Evolutionary conservation across 1,140 invertebrate genomes (phyloP).

Genomic region (Zaprionus africanus): DNA sequence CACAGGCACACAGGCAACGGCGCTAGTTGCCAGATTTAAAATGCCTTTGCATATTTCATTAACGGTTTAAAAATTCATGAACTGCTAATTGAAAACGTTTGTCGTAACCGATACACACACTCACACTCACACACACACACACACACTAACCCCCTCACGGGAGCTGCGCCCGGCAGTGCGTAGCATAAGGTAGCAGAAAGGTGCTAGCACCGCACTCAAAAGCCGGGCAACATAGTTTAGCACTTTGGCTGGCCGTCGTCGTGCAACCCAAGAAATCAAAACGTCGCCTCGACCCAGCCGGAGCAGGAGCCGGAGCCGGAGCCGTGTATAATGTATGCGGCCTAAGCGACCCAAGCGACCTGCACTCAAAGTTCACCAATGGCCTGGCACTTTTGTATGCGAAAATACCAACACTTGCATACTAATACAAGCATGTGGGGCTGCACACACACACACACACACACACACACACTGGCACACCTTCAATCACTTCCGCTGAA

Average conservation of each 20-base stretch:
- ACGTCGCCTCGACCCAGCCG: slow-evolving; percentile 29
- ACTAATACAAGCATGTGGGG: slow-evolving; percentile 14
- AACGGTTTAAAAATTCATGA: slow-evolving; percentile 82
- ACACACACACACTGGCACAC: slow-evolving; percentile 65
- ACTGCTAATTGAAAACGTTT: slow-evolving; percentile 84
- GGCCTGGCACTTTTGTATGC: slow-evolving; percentile 57
- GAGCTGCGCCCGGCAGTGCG: slow-evolving; percentile 48
- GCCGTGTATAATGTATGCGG: slow-evolving; percentile 63
- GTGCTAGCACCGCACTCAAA: slow-evolving; percentile 65
- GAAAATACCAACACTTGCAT: slow-evolving; percentile 59
- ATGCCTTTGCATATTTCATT: slow-evolving; percentile 79
- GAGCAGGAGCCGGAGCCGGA: background rate
- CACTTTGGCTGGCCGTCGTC: slow-evolving; percentile 68
- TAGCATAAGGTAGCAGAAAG: slow-evolving; percentile 64
- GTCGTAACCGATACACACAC: slow-evolving; percentile 60
- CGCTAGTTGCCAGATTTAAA: slow-evolving; percentile 60
- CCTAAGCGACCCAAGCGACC: slow-evolving; percentile 52
- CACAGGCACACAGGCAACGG: background rate
- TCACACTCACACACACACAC: slow-evolving; percentile 30
- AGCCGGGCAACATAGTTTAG: slow-evolving; percentile 83
- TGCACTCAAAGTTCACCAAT: slow-evolving; percentile 76
- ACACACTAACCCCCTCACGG: slow-evolving; percentile 2
- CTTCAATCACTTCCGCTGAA: slow-evolving; percentile 84
- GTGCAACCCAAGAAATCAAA: slow-evolving; percentile 68
- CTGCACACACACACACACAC: slow-evolving; percentile 14